Conservation (phyloP, 1,140 invertebrate species). For the Drosophila cardini region DNA sequence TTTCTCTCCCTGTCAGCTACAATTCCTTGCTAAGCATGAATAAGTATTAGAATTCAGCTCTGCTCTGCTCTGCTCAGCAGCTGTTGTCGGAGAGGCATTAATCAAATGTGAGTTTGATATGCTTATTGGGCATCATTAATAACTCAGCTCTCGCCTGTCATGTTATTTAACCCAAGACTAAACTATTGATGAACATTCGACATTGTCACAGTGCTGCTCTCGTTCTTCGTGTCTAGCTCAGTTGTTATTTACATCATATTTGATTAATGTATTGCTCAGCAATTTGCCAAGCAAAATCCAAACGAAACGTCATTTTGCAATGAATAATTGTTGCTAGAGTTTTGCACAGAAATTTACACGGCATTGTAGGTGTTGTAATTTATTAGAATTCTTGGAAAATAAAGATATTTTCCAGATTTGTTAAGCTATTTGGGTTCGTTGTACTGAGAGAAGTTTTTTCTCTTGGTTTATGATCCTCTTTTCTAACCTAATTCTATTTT, state of each 20-base stretch:
- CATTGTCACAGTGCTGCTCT: not conserved
- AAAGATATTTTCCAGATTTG: too few relatives aligned
- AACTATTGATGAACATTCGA: constrained; percentile 48
- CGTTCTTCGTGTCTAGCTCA: not conserved
- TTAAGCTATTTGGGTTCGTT: too few relatives aligned
- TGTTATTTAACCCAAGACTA: constrained; percentile 48
- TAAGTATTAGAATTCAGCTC: not conserved
- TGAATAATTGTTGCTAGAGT: constrained; percentile 35
- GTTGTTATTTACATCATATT: constrained; percentile 18
- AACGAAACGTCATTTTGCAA: constrained; percentile 1
- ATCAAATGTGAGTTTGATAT: constrained; percentile 42
- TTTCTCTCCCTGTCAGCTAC: not conserved
- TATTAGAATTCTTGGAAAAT: not conserved
- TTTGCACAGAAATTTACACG: constrained; percentile 5
- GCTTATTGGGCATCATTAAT: constrained; percentile 50
- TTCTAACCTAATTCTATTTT: too few relatives aligned
- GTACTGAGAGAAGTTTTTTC: too few relatives aligned
- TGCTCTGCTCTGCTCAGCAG: not conserved
- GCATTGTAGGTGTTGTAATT: not conserved
- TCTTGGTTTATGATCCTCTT: too few relatives aligned
- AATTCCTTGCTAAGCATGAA: constrained; percentile 5
- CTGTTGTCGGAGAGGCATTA: constrained; percentile 16
- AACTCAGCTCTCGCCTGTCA: constrained; percentile 45
- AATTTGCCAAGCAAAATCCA: constrained; percentile 3
- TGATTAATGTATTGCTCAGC: constrained; percentile 32